Evolutionary conservation across 2,113 vertebrate genomes (phyloP).

Genomic region (Oncorhynchus tshawytscha): DNA sequence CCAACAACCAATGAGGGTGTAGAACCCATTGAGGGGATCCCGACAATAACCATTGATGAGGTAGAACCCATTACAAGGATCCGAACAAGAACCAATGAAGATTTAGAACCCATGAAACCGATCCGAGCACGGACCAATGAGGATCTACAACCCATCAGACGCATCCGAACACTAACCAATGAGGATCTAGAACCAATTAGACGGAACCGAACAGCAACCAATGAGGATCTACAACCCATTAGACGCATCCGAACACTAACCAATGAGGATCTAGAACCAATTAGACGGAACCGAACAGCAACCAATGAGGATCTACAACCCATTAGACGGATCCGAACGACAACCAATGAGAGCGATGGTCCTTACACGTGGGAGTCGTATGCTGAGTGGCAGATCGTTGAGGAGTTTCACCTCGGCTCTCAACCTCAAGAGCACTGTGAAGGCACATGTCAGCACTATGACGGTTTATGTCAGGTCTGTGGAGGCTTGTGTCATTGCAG

Average conservation of each 20-base stretch:
- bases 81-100: neutral
- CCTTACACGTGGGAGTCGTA: neutral
- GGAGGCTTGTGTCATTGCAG: too few relatives aligned
- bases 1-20: too few relatives aligned
- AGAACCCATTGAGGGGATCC: too few relatives aligned
- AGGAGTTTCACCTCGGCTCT: neutral
- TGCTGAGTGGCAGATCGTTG: neutral
- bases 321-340: neutral
- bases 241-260: neutral
- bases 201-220: neutral
- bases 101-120: neutral
- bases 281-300: neutral
- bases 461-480: neutral
- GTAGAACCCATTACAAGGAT: too few relatives aligned
- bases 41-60: too few relatives aligned
- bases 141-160: neutral
- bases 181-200: neutral
- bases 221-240: too few relatives aligned
- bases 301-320: too few relatives aligned
- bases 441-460: neutral
- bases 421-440: neutral
- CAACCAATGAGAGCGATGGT: neutral
- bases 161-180: neutral
- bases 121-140: too few relatives aligned
- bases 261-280: neutral